Base-by-base conservation (phyloP, 92 coral and sea anemone genomes). In the Nematostella vectensis region DNA sequence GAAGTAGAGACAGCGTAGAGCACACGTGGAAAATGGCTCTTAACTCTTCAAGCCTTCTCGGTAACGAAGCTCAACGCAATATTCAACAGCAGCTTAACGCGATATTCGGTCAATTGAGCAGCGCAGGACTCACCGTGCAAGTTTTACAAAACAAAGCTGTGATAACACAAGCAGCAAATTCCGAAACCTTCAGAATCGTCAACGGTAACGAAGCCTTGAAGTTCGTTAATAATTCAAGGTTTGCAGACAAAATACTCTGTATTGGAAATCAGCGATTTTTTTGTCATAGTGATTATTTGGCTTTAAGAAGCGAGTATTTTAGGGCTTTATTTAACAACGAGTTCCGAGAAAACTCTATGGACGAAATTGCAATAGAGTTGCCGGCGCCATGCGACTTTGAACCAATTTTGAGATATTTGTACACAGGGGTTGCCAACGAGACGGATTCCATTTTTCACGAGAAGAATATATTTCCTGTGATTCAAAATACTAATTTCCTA, bases 131-230 rank as follows among this genome's bases (percentile, higher is more conserved):
- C 8, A 77, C 79, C 10, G 81, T 93, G 15, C 99, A 87, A 50
- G 67, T 93, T 29, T 72, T 93, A 11, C 77, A 87, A 61, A 83
- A 87, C 57, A 84, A 80, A 48, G 80, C 88, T 0, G 87, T 93
- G 8, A 67, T 93, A 13, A 66, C 95, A 8, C 75, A 77, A 20
- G 57, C 68, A 26, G 37, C 55, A 6, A 82, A 64, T 22, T 62
- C 54, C 1, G 83, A 93, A 31, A 51, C 47, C 20, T 83, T 81
- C 31, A 74, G 73, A 30, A 47, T 93, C 28, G 67, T 79, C 33
- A 93, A 86, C 54, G 99, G 99, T 1, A 81, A 86, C 29, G 93
- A 88, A 33, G 99, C 99, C 3, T 42, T 82, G 49, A 81, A 82
- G 76, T 83, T 82, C 39, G 89, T 93, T 49, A 93, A 93, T 54